Evolutionary conservation across 2,797 vertebrate species (phyloP).

Genomic region (Tiaroga cobitis): DNA sequence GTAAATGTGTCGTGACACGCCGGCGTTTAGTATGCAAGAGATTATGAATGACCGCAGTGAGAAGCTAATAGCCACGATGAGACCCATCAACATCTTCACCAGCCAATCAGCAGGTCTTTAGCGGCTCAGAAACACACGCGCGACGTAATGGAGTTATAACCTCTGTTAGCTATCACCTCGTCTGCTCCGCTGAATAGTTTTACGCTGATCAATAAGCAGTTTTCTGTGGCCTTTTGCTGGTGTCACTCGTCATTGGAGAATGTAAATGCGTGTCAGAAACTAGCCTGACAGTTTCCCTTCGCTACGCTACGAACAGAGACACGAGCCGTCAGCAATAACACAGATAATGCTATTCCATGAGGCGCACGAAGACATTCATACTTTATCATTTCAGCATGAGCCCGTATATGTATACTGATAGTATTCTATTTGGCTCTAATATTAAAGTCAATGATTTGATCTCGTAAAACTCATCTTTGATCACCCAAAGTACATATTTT

Average conservation of each 20-base stretch:
- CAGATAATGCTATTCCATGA: constrained; percentile 47
- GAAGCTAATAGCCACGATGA: constrained; percentile 82
- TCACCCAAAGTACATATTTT: too few relatives aligned
- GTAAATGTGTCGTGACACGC: constrained; percentile 74
- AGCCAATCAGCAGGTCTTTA: constrained; percentile 74
- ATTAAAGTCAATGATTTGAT: too few relatives aligned
- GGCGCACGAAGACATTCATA: background rate
- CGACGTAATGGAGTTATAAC: constrained; percentile 96
- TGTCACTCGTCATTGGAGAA: constrained; percentile 93
- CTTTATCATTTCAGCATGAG: too few relatives aligned
- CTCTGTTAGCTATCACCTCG: constrained; percentile 87
- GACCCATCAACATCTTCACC: constrained; percentile 76
- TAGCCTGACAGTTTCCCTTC: constrained; percentile 90
- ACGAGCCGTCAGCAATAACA: constrained; percentile 63
- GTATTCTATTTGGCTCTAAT: too few relatives aligned
- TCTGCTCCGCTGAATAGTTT: constrained; percentile 96
- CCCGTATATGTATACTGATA: too few relatives aligned
- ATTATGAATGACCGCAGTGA: constrained; percentile 71
- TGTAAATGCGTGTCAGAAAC: constrained; percentile 95
- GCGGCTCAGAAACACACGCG: constrained; percentile 84
- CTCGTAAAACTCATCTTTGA: too few relatives aligned
- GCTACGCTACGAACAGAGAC: constrained; percentile 54
- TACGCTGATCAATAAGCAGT: constrained; percentile 94
- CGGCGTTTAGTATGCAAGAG: constrained; percentile 82
- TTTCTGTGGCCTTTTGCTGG: constrained; percentile 96